Evolutionary conservation across 2,797 vertebrate genomes (phyloP).

Genomic region (Tokudaia tokunoshimensis): DNA sequence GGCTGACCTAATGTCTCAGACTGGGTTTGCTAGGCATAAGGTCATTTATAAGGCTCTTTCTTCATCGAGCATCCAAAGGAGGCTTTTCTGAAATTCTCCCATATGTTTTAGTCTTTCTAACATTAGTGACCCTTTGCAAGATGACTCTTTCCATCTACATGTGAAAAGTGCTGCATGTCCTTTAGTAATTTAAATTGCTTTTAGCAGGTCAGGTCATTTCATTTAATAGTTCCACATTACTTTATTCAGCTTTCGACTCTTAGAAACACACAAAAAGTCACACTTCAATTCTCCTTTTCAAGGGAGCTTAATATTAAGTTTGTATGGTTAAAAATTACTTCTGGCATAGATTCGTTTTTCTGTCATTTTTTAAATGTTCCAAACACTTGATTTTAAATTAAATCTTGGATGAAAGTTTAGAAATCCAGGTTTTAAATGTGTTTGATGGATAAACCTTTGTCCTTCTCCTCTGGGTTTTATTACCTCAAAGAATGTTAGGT

Average conservation of each 20-base stretch:
- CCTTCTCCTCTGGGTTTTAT: not conserved
- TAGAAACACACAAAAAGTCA: constrained; percentile 74
- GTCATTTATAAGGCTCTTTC: constrained; percentile 71
- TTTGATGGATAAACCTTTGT: not conserved
- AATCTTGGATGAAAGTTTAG: constrained; percentile 45
- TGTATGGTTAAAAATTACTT: constrained; percentile 22
- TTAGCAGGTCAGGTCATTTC: constrained; percentile 78
- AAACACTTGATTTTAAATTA: constrained; percentile 32
- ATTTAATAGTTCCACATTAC: constrained; percentile 76
- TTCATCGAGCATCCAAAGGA: constrained; percentile 45
- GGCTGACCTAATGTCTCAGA: constrained; percentile 60
- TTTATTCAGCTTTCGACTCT: constrained; percentile 75
- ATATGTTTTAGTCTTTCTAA: constrained; percentile 71
- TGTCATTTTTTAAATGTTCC: not conserved
- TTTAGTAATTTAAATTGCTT: constrained; percentile 82
- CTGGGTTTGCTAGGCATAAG: constrained; percentile 24
- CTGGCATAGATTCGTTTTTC: not conserved
- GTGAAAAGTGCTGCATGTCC: constrained; percentile 73
- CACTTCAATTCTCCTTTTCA: constrained; percentile 64
- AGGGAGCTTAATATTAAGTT: constrained; percentile 50
- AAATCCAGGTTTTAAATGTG: constrained; percentile 47
- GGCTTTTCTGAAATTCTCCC: constrained; percentile 67
- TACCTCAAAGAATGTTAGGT: not conserved
- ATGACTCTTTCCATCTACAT: constrained; percentile 67
- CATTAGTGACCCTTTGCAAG: constrained; percentile 71